Evolutionary conservation across 2,888 invertebrate species (phyloP).

Genomic region (Xanthia togata): DNA sequence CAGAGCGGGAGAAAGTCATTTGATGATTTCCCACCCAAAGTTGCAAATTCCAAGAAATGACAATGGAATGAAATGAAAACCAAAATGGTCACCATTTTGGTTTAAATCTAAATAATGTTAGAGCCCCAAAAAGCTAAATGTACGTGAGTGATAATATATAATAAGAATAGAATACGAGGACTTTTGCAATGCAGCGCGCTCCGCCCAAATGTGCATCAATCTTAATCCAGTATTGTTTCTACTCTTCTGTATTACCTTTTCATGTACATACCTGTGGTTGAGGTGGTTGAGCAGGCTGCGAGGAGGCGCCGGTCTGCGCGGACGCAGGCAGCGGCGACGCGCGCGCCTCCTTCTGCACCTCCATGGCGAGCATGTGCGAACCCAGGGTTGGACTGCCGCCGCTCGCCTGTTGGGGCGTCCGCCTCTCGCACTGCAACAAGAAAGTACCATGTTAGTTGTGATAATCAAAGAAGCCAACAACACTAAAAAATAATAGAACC

Average conservation of each 20-base stretch:
- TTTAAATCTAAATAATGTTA: background rate
- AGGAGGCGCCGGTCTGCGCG: slow-evolving; percentile 75
- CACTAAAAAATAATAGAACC: background rate
- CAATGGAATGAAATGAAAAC: background rate
- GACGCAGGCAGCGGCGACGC: slow-evolving; percentile 85
- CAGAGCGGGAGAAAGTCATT: no score
- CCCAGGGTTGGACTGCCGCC: slow-evolving; percentile 85
- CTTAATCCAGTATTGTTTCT: background rate
- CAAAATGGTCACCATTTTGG: no score
- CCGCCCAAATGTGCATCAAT: background rate
- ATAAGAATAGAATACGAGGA: no score
- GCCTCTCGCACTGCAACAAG: slow-evolving; percentile 86
- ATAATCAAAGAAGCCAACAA: background rate
- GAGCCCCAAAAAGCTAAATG: background rate
- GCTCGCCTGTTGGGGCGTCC: slow-evolving; percentile 87
- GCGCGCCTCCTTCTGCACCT: slow-evolving; percentile 94
- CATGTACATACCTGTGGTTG: slow-evolving; percentile 82
- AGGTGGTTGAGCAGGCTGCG: slow-evolving; percentile 76
- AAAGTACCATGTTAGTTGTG: slow-evolving; percentile 2
- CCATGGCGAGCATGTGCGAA: slow-evolving; percentile 94
- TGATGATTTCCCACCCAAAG: no score
- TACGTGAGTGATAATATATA: background rate
- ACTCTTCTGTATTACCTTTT: background rate
- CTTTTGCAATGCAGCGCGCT: background rate
- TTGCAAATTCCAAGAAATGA: no score